phyloP scores from a whole-genome alignment of 2,113 vertebrate genomes.

The Uropsilus gracilis region DNA sequence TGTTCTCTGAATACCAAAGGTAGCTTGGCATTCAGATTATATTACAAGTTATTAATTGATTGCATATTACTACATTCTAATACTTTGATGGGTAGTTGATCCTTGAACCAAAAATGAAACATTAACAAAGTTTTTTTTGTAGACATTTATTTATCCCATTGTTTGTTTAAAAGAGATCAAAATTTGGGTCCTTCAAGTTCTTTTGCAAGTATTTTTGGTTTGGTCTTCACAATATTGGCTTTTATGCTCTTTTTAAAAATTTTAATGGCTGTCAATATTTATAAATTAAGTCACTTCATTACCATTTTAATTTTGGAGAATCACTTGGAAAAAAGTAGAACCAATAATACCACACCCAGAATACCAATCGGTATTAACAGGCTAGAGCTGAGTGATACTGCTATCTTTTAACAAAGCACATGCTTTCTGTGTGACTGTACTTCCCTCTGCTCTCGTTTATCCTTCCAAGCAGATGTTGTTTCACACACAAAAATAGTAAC shows the following conservation, averaged over 20 bases:
- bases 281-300: neutral
- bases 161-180: neutral
- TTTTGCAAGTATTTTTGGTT: neutral
- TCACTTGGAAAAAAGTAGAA: neutral
- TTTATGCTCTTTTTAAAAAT: neutral
- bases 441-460: neutral
- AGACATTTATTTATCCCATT: neutral
- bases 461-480: neutral
- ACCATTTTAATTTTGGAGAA: neutral
- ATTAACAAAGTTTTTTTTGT: neutral
- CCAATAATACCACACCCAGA: neutral
- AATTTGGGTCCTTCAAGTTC: neutral
- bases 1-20: neutral
- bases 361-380: neutral
- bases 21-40: neutral
- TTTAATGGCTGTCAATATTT: neutral
- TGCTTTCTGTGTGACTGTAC: neutral
- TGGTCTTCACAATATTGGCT: neutral
- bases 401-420: neutral
- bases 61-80: neutral
- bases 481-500: no score
- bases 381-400: neutral
- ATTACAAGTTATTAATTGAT: neutral
- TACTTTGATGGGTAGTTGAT: neutral
- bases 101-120: neutral